phyloP scores from a whole-genome alignment of 2,113 vertebrate species.

The Lutjanus erythropterus region DNA sequence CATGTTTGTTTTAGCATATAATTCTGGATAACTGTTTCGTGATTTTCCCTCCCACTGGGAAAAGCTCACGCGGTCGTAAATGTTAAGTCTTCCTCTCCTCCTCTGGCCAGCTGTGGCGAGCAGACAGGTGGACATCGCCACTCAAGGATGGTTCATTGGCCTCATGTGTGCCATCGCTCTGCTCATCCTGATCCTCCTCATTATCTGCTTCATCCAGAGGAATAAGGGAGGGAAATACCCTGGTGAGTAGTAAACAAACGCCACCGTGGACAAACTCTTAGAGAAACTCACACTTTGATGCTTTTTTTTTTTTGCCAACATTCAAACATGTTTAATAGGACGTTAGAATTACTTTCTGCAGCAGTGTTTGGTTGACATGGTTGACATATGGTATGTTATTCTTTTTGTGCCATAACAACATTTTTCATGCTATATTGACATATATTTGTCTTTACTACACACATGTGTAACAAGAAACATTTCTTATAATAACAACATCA shows the following conservation, averaged over 20 bases:
- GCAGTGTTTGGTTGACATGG: not conserved
- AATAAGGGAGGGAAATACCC: conserved; percentile 99
- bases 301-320: not conserved
- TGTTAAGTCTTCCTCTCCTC: conserved; percentile 30
- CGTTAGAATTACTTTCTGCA: not conserved
- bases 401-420: not conserved
- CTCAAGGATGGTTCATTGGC: conserved; percentile 99
- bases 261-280: not conserved
- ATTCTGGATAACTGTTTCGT: not conserved
- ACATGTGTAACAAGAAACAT: not conserved
- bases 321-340: not conserved
- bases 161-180: conserved; percentile 99
- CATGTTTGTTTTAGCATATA: conserved; percentile 5
- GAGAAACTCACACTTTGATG: not conserved
- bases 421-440: not conserved
- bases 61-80: conserved; percentile 7
- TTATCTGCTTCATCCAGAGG: conserved; percentile 98
- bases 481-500: no score
- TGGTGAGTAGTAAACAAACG: conserved; percentile 83
- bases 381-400: no score
- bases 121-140: conserved; percentile 97
- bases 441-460: no score
- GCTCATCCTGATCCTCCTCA: conserved; percentile 96
- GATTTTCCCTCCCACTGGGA: not conserved
- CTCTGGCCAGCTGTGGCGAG: conserved; percentile 91